A percentile compares a stretch with the other conserved stretches of the same genome.
Evolutionary conservation across 2,797 vertebrate species (phyloP).

Genomic region (Propithecus deckenii): DNA sequence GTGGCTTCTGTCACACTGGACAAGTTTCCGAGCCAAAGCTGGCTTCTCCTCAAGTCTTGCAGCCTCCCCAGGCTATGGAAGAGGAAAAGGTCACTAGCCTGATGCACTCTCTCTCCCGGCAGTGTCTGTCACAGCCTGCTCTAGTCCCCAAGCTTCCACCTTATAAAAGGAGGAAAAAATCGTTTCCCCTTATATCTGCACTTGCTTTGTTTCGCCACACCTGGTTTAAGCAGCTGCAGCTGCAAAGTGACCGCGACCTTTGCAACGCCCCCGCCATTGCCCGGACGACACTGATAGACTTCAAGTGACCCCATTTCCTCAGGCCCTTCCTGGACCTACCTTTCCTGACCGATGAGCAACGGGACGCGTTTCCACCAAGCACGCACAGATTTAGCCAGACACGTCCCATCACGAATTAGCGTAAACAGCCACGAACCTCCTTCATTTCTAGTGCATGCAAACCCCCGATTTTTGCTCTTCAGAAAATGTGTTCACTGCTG

Average conservation of each 20-base stretch:
- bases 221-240: background rate
- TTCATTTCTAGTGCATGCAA: background rate
- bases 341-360: background rate
- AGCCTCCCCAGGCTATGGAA: background rate
- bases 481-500: background rate
- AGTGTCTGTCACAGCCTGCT: background rate
- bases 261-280: background rate
- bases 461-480: background rate
- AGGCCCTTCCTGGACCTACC: background rate
- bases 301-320: background rate
- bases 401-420: background rate
- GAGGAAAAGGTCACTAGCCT: background rate
- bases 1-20: accelerated
- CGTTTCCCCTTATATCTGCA: background rate
- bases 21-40: background rate
- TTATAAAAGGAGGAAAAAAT: background rate
- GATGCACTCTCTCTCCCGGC: background rate
- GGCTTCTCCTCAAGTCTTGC: background rate
- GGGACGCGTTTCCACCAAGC: background rate
- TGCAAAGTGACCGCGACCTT: background rate
- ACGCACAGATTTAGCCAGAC: background rate
- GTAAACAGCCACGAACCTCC: background rate
- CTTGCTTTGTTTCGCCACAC: conserved; percentile 10
- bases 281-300: background rate
- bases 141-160: background rate